Percentiles rank a stretch among this genome's conserved stretches.
phyloP scores from a whole-genome alignment of 1,140 invertebrate species.

The Chelonus insularis region DNA sequence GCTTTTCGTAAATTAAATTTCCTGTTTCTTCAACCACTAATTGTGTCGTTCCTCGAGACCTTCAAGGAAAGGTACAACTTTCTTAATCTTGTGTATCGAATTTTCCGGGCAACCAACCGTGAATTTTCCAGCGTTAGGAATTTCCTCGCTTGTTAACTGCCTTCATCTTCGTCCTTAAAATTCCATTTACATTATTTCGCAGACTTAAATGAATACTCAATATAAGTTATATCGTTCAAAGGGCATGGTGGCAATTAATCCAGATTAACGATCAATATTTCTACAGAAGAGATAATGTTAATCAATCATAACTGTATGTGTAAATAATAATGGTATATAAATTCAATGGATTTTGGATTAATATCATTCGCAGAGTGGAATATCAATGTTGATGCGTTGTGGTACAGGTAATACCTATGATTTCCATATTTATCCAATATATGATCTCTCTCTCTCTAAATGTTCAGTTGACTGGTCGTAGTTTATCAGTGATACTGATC shows the following conservation, averaged over 20 bases:
- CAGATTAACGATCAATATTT: neutral
- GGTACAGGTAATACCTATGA: neutral
- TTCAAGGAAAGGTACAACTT: neutral
- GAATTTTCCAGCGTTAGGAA: neutral
- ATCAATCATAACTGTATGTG: neutral
- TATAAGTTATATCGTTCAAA: neutral
- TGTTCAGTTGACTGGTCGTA: neutral
- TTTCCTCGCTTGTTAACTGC: neutral
- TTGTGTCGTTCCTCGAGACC: neutral
- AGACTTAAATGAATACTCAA: neutral
- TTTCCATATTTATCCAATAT: constrained; percentile 11
- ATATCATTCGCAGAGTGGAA: constrained; percentile 1
- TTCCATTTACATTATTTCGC: neutral
- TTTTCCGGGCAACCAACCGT: neutral
- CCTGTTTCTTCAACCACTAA: neutral
- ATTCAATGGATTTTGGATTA: neutral
- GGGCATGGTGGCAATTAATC: neutral
- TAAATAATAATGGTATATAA: neutral
- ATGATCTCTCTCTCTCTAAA: constrained; percentile 1
- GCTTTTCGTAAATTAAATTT: neutral
- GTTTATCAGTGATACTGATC: neutral
- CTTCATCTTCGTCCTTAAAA: neutral
- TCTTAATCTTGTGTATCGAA: constrained; percentile 7
- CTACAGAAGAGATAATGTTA: neutral
- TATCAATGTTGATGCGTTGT: neutral